phyloP scores from a whole-genome alignment of 53 echinoderm and acorn worm genomes.

The Apostichopus leukothele region DNA sequence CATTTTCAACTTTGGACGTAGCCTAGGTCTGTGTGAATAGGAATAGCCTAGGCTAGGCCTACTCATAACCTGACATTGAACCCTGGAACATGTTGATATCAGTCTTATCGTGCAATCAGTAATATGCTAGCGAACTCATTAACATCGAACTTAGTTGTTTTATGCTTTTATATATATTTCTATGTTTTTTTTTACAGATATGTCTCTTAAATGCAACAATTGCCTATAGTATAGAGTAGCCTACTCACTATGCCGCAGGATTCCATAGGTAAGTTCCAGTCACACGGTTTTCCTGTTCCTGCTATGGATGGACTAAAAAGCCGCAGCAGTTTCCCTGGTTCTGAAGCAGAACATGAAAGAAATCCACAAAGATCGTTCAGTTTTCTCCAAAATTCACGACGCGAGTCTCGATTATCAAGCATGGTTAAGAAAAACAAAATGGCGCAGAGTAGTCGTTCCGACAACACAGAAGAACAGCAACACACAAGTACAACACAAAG shows the following conservation, averaged over 20 bases:
- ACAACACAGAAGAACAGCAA: not conserved
- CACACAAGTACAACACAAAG: not conserved
- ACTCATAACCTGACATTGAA: no score
- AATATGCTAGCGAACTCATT: no score
- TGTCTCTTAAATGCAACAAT: no score
- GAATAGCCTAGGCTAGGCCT: no score
- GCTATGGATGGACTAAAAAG: conserved; percentile 1
- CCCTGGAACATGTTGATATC: no score
- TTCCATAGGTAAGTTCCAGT: not conserved
- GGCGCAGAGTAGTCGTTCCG: not conserved
- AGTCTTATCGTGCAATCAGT: no score
- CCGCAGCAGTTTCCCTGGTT: conserved; percentile 11
- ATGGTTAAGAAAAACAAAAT: not conserved
- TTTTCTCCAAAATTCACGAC: not conserved
- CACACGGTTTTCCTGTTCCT: not conserved
- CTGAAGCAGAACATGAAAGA: not conserved
- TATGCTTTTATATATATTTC: no score
- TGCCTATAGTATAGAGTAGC: not conserved
- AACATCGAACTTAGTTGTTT: no score
- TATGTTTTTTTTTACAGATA: no score
- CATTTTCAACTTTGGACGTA: no score
- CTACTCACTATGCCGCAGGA: conserved; percentile 2
- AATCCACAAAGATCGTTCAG: not conserved
- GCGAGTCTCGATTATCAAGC: not conserved
- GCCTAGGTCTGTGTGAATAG: no score